Base-by-base conservation (phyloP, 1,140 invertebrate genomes). In the Drosophila pseudoananassae region DNA sequence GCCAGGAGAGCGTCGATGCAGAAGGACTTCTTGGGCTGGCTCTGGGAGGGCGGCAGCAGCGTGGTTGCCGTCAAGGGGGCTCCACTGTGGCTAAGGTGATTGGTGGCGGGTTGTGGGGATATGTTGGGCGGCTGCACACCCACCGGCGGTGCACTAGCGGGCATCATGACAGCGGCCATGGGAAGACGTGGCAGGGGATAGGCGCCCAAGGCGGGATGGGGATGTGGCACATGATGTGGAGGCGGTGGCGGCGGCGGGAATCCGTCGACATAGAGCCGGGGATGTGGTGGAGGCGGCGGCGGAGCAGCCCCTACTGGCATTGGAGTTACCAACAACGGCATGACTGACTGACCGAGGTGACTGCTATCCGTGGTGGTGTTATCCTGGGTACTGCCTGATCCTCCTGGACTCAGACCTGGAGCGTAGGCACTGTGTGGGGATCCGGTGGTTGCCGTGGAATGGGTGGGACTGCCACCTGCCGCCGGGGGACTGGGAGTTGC, bases 1-100 rank as follows among this genome's bases (percentile, higher is more conserved):
- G 91, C 94, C 10, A 95, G 77, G n/a, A 95, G 83, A 0, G 94
- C 94, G 51, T 95, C 95, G 54, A 95, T 95, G 77, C 94, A 95
- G 77, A 95, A 95, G 0, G 94, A 95, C 8, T 93, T 94, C 54
- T 94, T 94, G 7, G 91, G 91, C 47, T 91, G 89, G 43, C 81
- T 85, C 36, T 81, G 81, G 29, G 81, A 36, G 15, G 82, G 55
- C 38, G 74, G 76, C 64, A 61, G 61, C 25, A 61, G 59, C 8
- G 79, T 57, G 33, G 72, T 65, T n/a, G 64, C 50, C 8, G 71
- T 55, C 3, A 65, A 61, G 33, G 68, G 59, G 40, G 60, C 46
- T n/a, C 46, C 58, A 15, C 63, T 68, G 58, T 76, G 79, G n/a
- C 29, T 56, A 12, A 59, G 47, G 9, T 69, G 47, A 8, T 68